A percentile compares a stretch with the other conserved stretches of the same genome.
These are phyloP conservation scores for Myathropa florea DNA, from an alignment of 2,888 invertebrate genomes.

Conservation along the genomic window DNA sequence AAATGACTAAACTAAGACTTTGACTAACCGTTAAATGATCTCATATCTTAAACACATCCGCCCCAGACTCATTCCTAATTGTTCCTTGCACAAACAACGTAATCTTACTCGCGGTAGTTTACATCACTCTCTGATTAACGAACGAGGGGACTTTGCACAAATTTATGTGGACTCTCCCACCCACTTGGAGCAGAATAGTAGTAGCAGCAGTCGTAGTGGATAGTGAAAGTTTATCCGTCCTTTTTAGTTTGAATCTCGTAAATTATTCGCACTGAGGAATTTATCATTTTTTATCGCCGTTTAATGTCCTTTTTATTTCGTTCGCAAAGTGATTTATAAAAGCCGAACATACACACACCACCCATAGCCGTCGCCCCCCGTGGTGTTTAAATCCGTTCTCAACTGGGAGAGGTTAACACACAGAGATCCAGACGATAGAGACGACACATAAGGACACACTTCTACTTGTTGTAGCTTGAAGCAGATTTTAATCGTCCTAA, in stretches of 20 bases:
- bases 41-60: not conserved
- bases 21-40: no score
- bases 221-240: slow-evolving; percentile 22
- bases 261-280: slow-evolving; percentile 63
- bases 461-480: not conserved
- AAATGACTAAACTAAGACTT: no score
- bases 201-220: not conserved
- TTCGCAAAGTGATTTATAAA: slow-evolving; percentile 68
- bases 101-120: not conserved
- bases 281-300: slow-evolving; percentile 70
- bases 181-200: no score
- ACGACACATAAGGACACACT: not conserved
- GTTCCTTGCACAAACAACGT: not conserved
- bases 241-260: slow-evolving; percentile 57
- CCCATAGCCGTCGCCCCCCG: not conserved
- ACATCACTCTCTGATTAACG: not conserved
- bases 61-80: not conserved
- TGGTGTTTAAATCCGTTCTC: not conserved
- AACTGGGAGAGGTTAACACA: not conserved
- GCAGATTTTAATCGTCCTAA: slow-evolving; percentile 68
- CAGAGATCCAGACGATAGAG: slow-evolving; percentile 6
- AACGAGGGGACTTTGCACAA: slow-evolving; percentile 29
- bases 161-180: slow-evolving; percentile 21
- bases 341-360: not conserved
- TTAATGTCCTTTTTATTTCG: slow-evolving; percentile 70